Evolutionary conservation across 1,140 invertebrate species (phyloP), one percentile per base, ranked within the genome.

Genomic region (Tetramorium parvispinum): DNA sequence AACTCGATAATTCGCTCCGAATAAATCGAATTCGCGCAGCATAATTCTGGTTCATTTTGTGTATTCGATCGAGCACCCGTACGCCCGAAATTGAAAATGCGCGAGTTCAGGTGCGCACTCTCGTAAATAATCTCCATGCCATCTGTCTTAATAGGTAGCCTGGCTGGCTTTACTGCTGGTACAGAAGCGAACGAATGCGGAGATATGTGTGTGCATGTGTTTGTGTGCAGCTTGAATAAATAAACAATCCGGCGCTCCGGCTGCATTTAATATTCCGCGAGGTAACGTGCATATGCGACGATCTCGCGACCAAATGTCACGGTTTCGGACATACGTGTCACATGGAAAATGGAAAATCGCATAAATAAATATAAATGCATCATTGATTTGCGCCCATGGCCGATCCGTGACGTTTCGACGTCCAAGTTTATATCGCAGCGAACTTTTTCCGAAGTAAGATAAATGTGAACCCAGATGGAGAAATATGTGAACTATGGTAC

Each of bases 331-430:
- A 75, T 83, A 49, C 79, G 79, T 83, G 79, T 83, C 79, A 75
- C 68, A 37, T 75, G 68, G 79, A 83, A 83, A 83, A 83, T 83
- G 79, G 79, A 73, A 83, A 83, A 83, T 83, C 79, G 79, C 51
- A 83, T 83, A 83, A 83, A 83, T 83, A 83, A 83, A 83, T 83
- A 83, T 75, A 49, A 83, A 83, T 83, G 68, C 66, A 75, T 83
- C 68, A 83, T 82, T 73, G 79, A 83, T 83, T 75, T 55, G 37
- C 40, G 49, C 32, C 65, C 51, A 57, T 43, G 51, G 51, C 7
- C 66, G 53, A 59, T 73, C 63, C 73, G 40, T 24, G 40, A 71
- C 65, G 51, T 78, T 66, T 27, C 32, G 43, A 68, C 40, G 68
- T 83, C 8, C 53, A 68, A 75, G 68, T 73, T 83, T 83, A 70